These are phyloP conservation scores for Rosalia funebris DNA, from an alignment of 2,888 invertebrate species.

Conservation along the genomic window DNA sequence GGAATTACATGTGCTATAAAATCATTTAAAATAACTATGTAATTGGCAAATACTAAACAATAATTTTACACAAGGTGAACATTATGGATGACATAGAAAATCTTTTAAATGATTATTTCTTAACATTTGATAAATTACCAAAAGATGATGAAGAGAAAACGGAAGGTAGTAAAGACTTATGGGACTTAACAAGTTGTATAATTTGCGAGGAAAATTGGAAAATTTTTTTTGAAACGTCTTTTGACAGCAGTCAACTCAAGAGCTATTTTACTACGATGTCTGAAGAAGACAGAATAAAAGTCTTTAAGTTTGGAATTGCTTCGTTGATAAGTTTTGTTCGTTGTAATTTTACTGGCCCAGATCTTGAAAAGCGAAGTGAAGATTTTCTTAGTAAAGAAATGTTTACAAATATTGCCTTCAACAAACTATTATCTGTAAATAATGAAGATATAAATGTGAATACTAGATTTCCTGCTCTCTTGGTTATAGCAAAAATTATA, in stretches of 20 bases:
- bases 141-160: conserved; percentile 30
- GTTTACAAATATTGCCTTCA: conserved; percentile 64
- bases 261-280: conserved; percentile 45
- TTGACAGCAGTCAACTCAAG: conserved; percentile 42
- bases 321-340: conserved; percentile 80
- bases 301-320: conserved; percentile 69
- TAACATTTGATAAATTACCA: conserved; percentile 31
- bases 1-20: conserved; percentile 26
- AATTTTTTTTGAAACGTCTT: conserved; percentile 44
- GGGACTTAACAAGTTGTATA: conserved; percentile 25
- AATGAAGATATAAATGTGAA: conserved; percentile 77
- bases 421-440: conserved; percentile 66
- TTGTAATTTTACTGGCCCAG: conserved; percentile 84
- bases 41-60: background rate
- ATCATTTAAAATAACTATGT: background rate
- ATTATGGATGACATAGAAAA: conserved; percentile 39
- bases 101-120: conserved; percentile 38
- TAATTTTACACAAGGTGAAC: background rate
- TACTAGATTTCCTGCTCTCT: conserved; percentile 68
- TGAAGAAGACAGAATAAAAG: conserved; percentile 63
- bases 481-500: conserved; percentile 62
- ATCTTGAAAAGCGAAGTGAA: conserved; percentile 62
- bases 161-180: conserved; percentile 13
- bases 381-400: conserved; percentile 63
- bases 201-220: conserved; percentile 47